phyloP scores from a whole-genome alignment of 2,113 vertebrate species.

The Azemiops feae region DNA sequence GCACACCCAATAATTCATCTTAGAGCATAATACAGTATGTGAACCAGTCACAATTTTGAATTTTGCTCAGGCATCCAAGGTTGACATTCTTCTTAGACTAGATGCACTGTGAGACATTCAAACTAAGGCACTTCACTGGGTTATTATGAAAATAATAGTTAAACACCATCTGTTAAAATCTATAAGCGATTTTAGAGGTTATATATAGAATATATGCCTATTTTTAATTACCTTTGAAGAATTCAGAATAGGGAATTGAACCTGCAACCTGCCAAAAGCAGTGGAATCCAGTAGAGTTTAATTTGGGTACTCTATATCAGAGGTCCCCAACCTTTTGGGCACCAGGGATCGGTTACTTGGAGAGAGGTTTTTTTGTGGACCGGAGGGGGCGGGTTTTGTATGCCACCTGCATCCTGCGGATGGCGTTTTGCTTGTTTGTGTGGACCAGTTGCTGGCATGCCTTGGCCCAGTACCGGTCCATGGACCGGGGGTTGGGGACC shows the following conservation, averaged over 20 bases:
- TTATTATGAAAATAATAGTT: not conserved
- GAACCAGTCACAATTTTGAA: not conserved
- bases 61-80: not conserved
- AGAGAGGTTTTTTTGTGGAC: no score
- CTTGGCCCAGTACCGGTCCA: no score
- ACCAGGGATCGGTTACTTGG: no score
- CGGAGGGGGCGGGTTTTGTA: no score
- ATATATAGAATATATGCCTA: not conserved
- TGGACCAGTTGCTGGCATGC: no score
- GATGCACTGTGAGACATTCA: no score
- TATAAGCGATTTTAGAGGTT: not conserved
- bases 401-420: no score
- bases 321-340: not conserved
- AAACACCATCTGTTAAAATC: not conserved
- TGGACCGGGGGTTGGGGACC: no score
- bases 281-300: not conserved
- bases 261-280: not conserved
- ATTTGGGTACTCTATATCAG: not conserved
- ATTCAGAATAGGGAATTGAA: not conserved
- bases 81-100: not conserved
- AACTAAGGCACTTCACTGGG: not conserved
- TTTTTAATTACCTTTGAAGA: not conserved
- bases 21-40: not conserved
- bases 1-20: not conserved
- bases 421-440: no score